A percentile compares a stretch with the other conserved stretches of the same genome.
Evolutionary conservation across 1,140 invertebrate species (phyloP).

Genomic region (Holcopasites calliopsidis): DNA sequence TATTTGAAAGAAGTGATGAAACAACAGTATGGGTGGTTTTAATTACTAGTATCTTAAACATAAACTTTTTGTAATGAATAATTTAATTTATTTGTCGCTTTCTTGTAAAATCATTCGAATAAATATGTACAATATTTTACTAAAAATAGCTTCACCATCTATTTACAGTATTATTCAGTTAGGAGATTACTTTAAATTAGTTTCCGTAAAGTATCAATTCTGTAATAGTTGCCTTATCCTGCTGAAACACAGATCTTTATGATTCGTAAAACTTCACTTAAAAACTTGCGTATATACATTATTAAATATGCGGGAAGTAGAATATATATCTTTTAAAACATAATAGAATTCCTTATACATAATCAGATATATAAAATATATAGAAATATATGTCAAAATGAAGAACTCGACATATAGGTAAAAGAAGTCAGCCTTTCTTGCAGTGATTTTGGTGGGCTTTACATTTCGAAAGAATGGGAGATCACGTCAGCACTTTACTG

Average conservation of each 20-base stretch:
- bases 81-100: slow-evolving; percentile 7
- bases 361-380: no score
- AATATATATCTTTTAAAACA: not conserved
- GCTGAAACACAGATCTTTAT: not conserved
- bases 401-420: not conserved
- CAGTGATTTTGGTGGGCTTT: not conserved
- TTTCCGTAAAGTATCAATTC: slow-evolving; percentile 19
- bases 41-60: not conserved
- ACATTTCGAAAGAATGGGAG: slow-evolving; percentile 58
- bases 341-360: not conserved
- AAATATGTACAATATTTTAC: slow-evolving; percentile 11
- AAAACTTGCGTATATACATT: not conserved
- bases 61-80: slow-evolving; percentile 4
- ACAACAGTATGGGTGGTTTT: not conserved
- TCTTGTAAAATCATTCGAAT: not conserved
- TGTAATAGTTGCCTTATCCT: not conserved
- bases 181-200: slow-evolving; percentile 13
- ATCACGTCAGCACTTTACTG: slow-evolving; percentile 71
- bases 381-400: no score
- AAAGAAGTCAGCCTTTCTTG: not conserved
- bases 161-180: slow-evolving; percentile 27
- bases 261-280: not conserved
- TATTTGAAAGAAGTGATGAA: not conserved
- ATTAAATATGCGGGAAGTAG: not conserved
- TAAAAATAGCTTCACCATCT: slow-evolving; percentile 21